Evolutionary conservation across 92 coral and sea anemone species (phyloP), one percentile per base, ranked within the genome.

Genomic region (Paragorgia papillata): DNA sequence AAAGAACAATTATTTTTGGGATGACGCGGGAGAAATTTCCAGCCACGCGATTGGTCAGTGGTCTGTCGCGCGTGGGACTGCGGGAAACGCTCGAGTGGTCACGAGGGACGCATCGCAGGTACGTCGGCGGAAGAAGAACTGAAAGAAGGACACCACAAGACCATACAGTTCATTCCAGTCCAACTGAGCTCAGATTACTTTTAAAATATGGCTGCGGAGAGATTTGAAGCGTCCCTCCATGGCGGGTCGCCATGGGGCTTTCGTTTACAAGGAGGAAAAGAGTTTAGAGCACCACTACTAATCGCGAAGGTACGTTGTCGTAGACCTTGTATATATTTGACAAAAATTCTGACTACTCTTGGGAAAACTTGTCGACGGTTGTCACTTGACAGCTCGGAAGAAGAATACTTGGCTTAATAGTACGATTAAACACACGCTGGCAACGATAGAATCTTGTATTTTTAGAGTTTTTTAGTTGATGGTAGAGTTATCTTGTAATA

Each of bases 201-300:
- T 17, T n/a, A n/a, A 17, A 22, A 22, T 2, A 69, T 69, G 76
- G 62, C 69, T 75, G 28, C 91, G 27, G 97, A 93, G 60, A 86
- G 61, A 55, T 88, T 82, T 70, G 92, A 93, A 84, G 97, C 91
- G 57, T 83, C 85, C 31, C 77, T 93, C n/a, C 76, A 81, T 63
- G 97, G 97, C 37, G 97, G 97, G 37, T 90, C 93, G 18, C 97
- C 97, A 49, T 93, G 97, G 97, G 97, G 97, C 57, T 93, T 93
- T 80, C 66, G 97, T 56, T 84, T 93, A 32, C 97, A 93, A 50
- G 97, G 97, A 73, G 97, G 97, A 26, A 93, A 85, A 33, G 97
- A 93, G 80, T 93, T 93, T 51, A 69, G 97, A 57, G 97, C 97
- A 53, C 97, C 97, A 46, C 80, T 93, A 49, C 84, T 91, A 55